Evolutionary conservation across 2,797 vertebrate species (phyloP).

Genomic region (Myotis pilosus): DNA sequence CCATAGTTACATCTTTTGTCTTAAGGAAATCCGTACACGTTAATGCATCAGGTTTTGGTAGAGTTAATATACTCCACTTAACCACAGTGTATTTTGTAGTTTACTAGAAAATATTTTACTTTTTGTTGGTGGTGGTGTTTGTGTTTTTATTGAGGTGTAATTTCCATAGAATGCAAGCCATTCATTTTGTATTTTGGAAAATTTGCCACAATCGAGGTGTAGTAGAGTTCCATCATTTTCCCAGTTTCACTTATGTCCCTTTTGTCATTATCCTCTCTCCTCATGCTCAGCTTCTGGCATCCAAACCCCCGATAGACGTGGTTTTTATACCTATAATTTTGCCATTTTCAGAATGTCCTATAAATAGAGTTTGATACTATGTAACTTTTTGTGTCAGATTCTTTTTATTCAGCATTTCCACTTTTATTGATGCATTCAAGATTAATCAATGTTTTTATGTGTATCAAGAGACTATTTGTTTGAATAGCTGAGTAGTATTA

Average conservation of each 20-base stretch:
- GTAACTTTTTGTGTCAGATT: neutral
- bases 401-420: neutral
- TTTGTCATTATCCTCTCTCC: neutral
- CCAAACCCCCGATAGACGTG: neutral
- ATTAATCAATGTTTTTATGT: neutral
- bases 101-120: neutral
- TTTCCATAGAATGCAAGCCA: neutral
- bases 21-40: slow-evolving; percentile 19
- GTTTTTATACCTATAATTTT: neutral
- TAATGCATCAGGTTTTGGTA: neutral
- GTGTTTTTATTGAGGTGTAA: neutral
- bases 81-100: neutral
- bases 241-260: neutral
- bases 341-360: neutral
- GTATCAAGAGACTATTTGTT: neutral
- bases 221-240: neutral
- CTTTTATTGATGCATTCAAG: neutral
- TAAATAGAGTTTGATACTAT: neutral
- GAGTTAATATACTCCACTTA: neutral
- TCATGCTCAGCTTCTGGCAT: neutral
- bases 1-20: neutral
- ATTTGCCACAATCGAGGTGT: neutral
- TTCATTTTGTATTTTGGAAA: slow-evolving; percentile 6
- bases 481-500: neutral
- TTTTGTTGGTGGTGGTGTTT: neutral